A percentile compares a stretch with the other conserved stretches of the same genome.
Conservation (phyloP, 1,140 invertebrate species). For the Aphaenogaster floridana region DNA sequence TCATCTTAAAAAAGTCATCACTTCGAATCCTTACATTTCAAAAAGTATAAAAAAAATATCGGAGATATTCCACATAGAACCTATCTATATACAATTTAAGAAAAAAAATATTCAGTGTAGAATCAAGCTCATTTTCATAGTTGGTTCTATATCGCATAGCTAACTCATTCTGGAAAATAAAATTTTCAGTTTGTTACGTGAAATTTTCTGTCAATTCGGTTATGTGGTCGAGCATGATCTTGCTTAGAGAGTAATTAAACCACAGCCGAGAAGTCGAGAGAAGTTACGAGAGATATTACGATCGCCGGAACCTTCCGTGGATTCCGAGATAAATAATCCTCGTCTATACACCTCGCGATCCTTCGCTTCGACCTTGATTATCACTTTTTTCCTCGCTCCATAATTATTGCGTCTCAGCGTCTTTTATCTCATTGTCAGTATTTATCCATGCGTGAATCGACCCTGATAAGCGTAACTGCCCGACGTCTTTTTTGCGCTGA, state of each 20-base stretch:
- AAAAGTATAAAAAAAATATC: background rate
- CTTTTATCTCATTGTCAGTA: background rate
- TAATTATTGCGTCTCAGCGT: constrained; percentile 15
- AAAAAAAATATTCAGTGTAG: background rate
- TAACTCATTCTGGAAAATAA: background rate
- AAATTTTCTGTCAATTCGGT: background rate
- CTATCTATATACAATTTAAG: background rate
- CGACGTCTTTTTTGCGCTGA: background rate
- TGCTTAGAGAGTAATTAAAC: background rate
- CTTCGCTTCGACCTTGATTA: constrained; percentile 26
- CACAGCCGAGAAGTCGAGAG: background rate
- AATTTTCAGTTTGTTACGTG: background rate
- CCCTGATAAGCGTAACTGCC: background rate
- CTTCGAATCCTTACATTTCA: background rate
- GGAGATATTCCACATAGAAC: background rate
- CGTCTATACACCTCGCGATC: background rate
- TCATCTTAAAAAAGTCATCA: background rate
- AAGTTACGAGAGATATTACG: background rate
- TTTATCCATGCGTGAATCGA: constrained; percentile 33
- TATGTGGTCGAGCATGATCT: background rate
- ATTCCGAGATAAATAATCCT: constrained; percentile 1
- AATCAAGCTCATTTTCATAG: background rate
- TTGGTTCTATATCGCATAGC: background rate
- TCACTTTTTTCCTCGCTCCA: background rate
- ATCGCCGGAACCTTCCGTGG: background rate